Conservation (phyloP, 2,888 invertebrate species). For the Polyommatus icarus region DNA sequence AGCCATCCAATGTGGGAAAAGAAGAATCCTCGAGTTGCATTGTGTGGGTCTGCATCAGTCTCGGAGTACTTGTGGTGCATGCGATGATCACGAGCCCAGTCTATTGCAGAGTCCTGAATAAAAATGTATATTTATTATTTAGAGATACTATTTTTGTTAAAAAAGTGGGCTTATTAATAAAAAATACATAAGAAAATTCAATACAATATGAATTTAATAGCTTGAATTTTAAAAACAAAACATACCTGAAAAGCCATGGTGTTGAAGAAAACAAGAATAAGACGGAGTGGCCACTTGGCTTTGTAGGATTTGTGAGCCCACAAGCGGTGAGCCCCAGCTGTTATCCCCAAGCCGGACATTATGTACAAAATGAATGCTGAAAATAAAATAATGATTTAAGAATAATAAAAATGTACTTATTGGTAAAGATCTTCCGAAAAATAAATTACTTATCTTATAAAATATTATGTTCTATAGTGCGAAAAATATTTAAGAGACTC, state of each 20-base stretch:
- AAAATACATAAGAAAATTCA: too few relatives aligned
- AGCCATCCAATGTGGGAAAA: constrained; percentile 98
- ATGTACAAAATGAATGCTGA: constrained; percentile 87
- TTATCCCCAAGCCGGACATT: constrained; percentile 93
- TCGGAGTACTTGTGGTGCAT: constrained; percentile 97
- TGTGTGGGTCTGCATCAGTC: constrained; percentile 96
- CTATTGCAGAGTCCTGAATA: constrained; percentile 85
- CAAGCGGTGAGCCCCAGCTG: constrained; percentile 97
- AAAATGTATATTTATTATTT: background rate
- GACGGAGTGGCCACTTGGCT: constrained; percentile 92
- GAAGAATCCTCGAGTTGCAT: constrained; percentile 96
- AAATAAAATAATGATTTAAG: constrained; percentile 35
- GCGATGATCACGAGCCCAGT: constrained; percentile 90
- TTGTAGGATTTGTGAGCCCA: constrained; percentile 98
- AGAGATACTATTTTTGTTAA: too few relatives aligned
- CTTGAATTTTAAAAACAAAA: background rate
- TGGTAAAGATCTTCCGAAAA: background rate
- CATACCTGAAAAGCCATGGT: constrained; percentile 94
- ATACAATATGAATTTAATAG: background rate
- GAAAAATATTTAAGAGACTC: background rate
- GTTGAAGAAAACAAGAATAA: constrained; percentile 90
- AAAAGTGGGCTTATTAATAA: too few relatives aligned
- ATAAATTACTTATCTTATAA: too few relatives aligned
- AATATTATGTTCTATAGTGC: background rate
- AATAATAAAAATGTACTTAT: background rate